These are phyloP conservation scores for Eueides isabella DNA, from an alignment of 1,140 invertebrate genomes.

Conservation along the genomic window DNA sequence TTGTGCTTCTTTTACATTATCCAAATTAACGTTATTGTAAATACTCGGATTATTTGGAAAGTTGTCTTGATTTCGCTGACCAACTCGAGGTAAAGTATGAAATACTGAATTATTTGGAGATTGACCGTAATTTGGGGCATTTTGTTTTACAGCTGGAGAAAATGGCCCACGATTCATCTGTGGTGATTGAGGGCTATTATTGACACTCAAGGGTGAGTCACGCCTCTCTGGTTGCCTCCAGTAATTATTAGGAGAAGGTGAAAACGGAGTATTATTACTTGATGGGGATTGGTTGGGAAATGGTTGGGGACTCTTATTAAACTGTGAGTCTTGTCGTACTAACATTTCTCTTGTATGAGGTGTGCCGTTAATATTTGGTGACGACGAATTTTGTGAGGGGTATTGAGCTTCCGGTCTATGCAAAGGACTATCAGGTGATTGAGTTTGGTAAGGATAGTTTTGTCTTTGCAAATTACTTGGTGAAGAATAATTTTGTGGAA, in stretches of 20 bases:
- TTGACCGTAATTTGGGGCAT: slow-evolving; percentile 57
- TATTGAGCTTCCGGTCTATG: slow-evolving; percentile 79
- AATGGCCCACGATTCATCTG: slow-evolving; percentile 63
- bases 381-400: slow-evolving; percentile 59
- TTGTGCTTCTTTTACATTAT: slow-evolving; percentile 53
- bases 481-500: slow-evolving; percentile 68
- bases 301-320: slow-evolving; percentile 79
- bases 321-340: slow-evolving; percentile 79
- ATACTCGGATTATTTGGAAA: slow-evolving; percentile 47
- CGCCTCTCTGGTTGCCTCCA: slow-evolving; percentile 75
- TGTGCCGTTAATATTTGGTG: slow-evolving; percentile 58
- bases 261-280: slow-evolving; percentile 60
- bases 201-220: slow-evolving; percentile 62
- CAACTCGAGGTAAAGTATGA: slow-evolving; percentile 66
- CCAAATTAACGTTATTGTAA: slow-evolving; percentile 51
- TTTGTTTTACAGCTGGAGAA: slow-evolving; percentile 57
- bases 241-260: slow-evolving; percentile 68
- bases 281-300: slow-evolving; percentile 64
- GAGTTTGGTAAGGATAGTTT: slow-evolving; percentile 59
- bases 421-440: slow-evolving; percentile 74
- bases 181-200: slow-evolving; percentile 59
- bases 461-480: slow-evolving; percentile 62
- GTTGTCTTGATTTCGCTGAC: slow-evolving; percentile 61
- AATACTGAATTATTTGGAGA: slow-evolving; percentile 58
- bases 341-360: slow-evolving; percentile 74